Evolutionary conservation across 2,113 vertebrate genomes (phyloP).

Genomic region (Nothoprocta pentlandii): DNA sequence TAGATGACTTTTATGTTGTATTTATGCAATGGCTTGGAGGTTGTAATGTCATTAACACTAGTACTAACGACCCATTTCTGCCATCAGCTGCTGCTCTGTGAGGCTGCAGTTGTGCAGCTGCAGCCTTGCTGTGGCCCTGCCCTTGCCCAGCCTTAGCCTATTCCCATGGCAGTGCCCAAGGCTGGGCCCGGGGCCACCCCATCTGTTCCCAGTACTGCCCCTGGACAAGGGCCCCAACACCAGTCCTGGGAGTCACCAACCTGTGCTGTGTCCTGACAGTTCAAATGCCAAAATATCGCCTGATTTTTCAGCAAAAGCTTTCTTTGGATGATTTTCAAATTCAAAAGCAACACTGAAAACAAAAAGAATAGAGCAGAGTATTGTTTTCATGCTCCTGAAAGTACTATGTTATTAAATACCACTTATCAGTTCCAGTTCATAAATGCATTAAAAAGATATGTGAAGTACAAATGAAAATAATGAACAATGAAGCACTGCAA

Average conservation of each 20-base stretch:
- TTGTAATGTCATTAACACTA: background rate
- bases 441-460: background rate
- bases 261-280: background rate
- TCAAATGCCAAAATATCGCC: background rate
- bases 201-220: background rate
- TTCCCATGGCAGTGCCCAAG: background rate
- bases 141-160: background rate
- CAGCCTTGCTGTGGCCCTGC: no score
- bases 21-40: background rate
- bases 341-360: background rate
- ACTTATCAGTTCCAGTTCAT: background rate
- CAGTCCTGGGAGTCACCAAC: background rate
- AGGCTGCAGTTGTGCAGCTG: background rate
- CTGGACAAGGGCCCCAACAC: rapidly evolving
- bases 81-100: background rate
- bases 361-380: background rate
- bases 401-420: background rate
- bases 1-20: background rate
- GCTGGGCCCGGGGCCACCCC: rapidly evolving
- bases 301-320: background rate
- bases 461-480: background rate
- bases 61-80: background rate
- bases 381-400: background rate
- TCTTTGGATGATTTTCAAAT: background rate
- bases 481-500: background rate